Base-by-base conservation (phyloP, 2,888 invertebrate genomes). In the Apoda limacodes region DNA sequence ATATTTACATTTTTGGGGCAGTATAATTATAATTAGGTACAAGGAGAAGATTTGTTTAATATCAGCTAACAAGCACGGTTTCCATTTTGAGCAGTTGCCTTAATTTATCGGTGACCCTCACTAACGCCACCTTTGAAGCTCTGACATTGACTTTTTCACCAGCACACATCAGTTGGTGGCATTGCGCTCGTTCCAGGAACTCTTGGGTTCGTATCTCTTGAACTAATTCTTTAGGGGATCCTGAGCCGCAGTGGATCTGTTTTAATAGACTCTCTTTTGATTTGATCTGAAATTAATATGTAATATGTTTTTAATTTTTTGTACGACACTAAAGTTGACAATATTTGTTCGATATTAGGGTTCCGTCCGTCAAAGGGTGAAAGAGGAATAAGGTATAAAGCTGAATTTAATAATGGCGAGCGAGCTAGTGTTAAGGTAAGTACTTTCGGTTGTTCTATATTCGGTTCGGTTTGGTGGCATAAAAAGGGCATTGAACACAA, bases 101-200 rank as follows among this genome's bases (percentile, higher is more conserved):
- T 45, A 94, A 89, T 63, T 88, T 89, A 54, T 93, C 92, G 49
- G 92, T 93, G 75, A 93, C 92, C 59, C 89, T 86, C 44, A 94
- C 88, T 33, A 94, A 85, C 29, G 89, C 86, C 48, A 93, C 89
- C 66, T 92, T 92, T 27, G 91, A 89, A 23, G 89, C 88, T 35
- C 91, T 85, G 32, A 90, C 86, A 62, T 91, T 92, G 37, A 92
- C 83, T 58, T 89, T 89, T 60, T 90, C 91, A 17, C 90, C 90
- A 24, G 89, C 88, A 50, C 89, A 87, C 37, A 91, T 68, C 30
- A 92, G 80, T 58, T 91, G 91, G 55, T 91, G 88, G 55, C 92
- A 92, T 45, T 88, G 88, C 9, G 92, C 90, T 46, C 89, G 85
- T 55, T 92, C 90, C 37, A 92, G 67, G 61, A 93, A 93, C 56